phyloP scores from a whole-genome alignment of 2,797 vertebrate species.

The Acanthurus leucopareius region DNA sequence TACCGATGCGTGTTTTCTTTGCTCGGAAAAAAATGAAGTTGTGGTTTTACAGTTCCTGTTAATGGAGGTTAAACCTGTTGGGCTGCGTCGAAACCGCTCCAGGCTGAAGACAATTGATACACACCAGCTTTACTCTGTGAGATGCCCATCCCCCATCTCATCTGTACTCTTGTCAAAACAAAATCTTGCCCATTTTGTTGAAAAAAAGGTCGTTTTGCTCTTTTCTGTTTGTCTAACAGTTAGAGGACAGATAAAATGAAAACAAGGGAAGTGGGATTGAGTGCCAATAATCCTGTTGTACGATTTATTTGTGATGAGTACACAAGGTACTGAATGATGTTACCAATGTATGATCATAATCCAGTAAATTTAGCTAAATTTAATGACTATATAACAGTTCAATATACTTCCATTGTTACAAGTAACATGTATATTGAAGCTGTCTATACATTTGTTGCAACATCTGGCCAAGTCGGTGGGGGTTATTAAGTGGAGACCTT shows the following conservation, averaged over 20 bases:
- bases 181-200: background rate
- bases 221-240: background rate
- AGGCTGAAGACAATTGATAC: slow-evolving; percentile 34
- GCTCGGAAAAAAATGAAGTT: background rate
- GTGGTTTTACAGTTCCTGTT: background rate
- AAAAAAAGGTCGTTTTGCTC: background rate
- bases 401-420: background rate
- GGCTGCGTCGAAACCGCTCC: slow-evolving; percentile 50
- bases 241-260: background rate
- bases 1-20: background rate
- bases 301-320: background rate
- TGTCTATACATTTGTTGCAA: slow-evolving; percentile 2
- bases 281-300: background rate
- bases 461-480: slow-evolving; percentile 23
- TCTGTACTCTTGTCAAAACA: background rate
- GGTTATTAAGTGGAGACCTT: background rate
- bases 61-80: slow-evolving; percentile 11
- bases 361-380: too few species aligned
- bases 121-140: slow-evolving; percentile 9
- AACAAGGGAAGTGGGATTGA: background rate
- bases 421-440: background rate
- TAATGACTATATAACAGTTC: background rate
- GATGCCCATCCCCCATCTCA: slow-evolving; percentile 46
- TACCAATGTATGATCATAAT: too few species aligned
- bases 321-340: background rate